Evolutionary conservation across 1,140 invertebrate species (phyloP).

Genomic region (Adoxophyes honmai): DNA sequence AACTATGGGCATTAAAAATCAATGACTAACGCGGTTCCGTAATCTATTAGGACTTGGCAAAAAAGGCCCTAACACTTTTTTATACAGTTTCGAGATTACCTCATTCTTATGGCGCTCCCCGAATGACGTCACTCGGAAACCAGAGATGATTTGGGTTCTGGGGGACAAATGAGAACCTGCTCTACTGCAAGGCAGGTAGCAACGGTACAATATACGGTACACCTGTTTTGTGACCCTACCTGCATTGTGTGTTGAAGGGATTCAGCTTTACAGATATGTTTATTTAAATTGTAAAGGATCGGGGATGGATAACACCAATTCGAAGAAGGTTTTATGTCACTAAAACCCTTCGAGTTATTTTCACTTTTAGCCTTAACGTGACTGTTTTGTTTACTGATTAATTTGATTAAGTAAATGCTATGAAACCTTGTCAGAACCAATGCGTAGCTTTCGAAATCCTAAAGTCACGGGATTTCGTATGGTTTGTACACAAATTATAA

Average conservation of each 20-base stretch:
- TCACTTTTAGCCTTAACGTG: no score
- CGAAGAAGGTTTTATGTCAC: no score
- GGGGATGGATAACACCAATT: no score
- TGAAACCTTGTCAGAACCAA: no score
- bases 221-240: conserved; percentile 15
- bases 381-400: no score
- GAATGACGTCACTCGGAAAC: conserved; percentile 37
- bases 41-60: conserved; percentile 28
- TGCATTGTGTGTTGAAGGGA: neutral
- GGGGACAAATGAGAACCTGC: conserved; percentile 30
- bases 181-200: neutral
- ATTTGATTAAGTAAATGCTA: no score
- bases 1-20: conserved; percentile 23
- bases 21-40: conserved; percentile 34
- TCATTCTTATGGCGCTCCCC: conserved; percentile 36
- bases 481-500: no score
- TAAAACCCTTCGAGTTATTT: no score
- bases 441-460: no score
- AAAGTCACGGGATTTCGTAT: no score
- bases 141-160: conserved; percentile 26
- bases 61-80: conserved; percentile 33
- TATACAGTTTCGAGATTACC: conserved; percentile 42
- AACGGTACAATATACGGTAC: conserved; percentile 15
- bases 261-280: no score
- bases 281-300: no score